Evolutionary conservation across 2,113 vertebrate genomes (phyloP), one percentile per base, ranked within the genome.

Genomic region (Orthonyx spaldingii): DNA sequence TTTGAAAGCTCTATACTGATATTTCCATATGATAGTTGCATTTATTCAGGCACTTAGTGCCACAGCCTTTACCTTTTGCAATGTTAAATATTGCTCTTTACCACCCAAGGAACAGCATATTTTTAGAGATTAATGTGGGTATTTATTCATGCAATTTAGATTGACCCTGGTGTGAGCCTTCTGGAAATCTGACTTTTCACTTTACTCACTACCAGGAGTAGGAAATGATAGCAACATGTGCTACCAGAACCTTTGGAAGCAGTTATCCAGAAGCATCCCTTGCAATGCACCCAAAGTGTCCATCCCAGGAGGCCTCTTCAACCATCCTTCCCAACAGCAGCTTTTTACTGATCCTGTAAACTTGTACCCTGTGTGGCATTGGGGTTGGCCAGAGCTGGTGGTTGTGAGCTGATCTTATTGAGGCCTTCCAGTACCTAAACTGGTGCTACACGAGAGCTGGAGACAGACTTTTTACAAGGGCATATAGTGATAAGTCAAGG

Each of bases 361-460:
- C 3, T 14, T 3, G 1, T 5, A 13, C 5, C 32, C 14, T 16
- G 3, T 12, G 11, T 10, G 4, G 16, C 22, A 7, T 1, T 33
- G 12, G 37, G 17, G 8, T 4, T 52, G 26, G 10, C 46, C 61
- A 39, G 47, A 71, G 20, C 39, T 72, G 26, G n/a, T 50, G 57
- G 7, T 10, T 49, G 11, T 3, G 2, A 13, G 8, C 4, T 61
- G 26, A 76, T 3, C 21, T 56, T 27, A 9, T 3, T 47, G 53
- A 30, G 37, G 27, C 28, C 8, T 59, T 52, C 52, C 68, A 53
- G 11, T 10, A 9, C 24, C 11, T 35, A 9, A 46, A 75, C 16
- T 55, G 24, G 11, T 52, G 69, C 28, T 68, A 21, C 46, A 26
- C 0, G 0, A 41, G 28, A 42, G 27, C 19, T 35, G 18, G 55